phyloP scores from a whole-genome alignment of 2,797 vertebrate species.

The Acanthornis magna region DNA sequence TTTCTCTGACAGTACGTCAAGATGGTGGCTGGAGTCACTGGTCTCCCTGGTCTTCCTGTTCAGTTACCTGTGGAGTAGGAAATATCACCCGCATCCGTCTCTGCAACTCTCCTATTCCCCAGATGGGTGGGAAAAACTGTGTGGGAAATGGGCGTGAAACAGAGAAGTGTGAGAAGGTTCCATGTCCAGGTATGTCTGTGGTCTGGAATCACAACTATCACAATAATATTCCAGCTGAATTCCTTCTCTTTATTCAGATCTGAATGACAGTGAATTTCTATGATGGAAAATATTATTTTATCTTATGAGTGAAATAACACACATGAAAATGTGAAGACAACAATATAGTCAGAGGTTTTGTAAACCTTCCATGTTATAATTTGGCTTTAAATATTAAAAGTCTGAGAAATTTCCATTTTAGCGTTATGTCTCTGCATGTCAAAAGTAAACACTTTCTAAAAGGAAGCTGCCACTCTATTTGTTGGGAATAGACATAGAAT shows the following conservation, averaged over 20 bases:
- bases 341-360: not conserved
- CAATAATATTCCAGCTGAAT: not conserved
- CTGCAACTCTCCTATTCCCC: constrained; percentile 94
- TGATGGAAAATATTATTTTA: not conserved
- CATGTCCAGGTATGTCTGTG: constrained; percentile 86
- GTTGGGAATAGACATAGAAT: not conserved
- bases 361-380: not conserved
- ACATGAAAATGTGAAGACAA: not conserved
- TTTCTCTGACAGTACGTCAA: constrained; percentile 82
- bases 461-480: not conserved
- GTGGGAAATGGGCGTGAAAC: constrained; percentile 92
- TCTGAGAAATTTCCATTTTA: not conserved
- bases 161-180: constrained; percentile 84
- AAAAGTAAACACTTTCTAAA: not conserved
- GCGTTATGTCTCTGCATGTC: not conserved
- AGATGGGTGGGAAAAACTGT: constrained; percentile 91
- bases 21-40: constrained; percentile 98
- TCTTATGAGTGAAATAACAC: not conserved
- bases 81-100: constrained; percentile 95
- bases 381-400: not conserved
- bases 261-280: not conserved
- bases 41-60: constrained; percentile 98
- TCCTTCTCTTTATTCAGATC: not conserved
- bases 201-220: not conserved
- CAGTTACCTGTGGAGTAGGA: constrained; percentile 91